Evolutionary conservation across 2,888 invertebrate species (phyloP).

Genomic region (Microplitis deprimator): DNA sequence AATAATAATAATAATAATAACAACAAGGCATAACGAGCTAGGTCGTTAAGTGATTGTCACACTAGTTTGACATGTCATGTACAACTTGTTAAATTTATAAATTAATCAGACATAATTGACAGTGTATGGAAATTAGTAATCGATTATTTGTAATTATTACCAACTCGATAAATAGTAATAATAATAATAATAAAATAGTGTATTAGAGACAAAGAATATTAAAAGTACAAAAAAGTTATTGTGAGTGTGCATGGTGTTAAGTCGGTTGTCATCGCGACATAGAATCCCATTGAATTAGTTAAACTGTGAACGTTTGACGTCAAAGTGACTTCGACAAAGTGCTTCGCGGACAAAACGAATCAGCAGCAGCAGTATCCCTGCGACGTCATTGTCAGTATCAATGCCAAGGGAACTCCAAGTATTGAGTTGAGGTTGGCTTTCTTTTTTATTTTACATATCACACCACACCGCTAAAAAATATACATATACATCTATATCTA

Average conservation of each 20-base stretch:
- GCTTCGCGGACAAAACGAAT: conserved; percentile 59
- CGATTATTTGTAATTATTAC: conserved; percentile 15
- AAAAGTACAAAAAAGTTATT: background rate
- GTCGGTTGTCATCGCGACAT: conserved; percentile 17
- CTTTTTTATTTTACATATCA: background rate
- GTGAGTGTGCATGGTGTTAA: conserved; percentile 26
- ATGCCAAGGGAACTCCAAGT: conserved; percentile 60
- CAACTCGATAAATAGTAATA: background rate
- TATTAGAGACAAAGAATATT: background rate
- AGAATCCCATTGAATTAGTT: conserved; percentile 28
- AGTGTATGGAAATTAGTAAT: background rate
- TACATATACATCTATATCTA: background rate
- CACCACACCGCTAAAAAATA: background rate
- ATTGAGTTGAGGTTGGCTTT: conserved; percentile 62
- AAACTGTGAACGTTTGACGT: conserved; percentile 52
- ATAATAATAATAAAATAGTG: background rate
- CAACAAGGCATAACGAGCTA: too few relatives aligned
- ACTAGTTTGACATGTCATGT: background rate
- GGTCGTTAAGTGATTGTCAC: background rate
- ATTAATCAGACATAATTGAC: conserved; percentile 30
- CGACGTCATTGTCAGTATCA: conserved; percentile 64
- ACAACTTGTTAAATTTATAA: conserved; percentile 19
- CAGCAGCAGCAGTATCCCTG: conserved; percentile 56
- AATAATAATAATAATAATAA: too few relatives aligned
- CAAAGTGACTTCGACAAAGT: conserved; percentile 66